Evolutionary conservation across 2,888 invertebrate genomes (phyloP).

Genomic region (Parapristionchus giblindavisi): DNA sequence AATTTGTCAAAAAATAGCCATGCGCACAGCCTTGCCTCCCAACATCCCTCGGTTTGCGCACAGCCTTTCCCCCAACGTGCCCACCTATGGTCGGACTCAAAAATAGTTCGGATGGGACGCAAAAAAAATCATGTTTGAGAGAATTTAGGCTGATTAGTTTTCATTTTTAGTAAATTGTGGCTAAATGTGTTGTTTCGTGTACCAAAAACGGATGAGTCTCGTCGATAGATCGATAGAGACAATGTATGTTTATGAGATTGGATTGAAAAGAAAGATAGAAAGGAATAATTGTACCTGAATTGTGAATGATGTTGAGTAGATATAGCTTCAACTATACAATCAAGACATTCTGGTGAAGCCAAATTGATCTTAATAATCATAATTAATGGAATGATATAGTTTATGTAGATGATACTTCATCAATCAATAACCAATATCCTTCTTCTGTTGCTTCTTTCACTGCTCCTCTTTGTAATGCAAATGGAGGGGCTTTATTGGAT

Average conservation of each 20-base stretch:
- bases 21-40: no score
- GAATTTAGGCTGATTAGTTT: no score
- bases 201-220: no score
- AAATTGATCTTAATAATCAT: slow-evolving; percentile 83
- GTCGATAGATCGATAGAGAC: no score
- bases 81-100: no score
- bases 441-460: slow-evolving; percentile 84
- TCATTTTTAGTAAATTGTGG: no score
- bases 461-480: slow-evolving; percentile 77
- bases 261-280: neutral
- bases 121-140: no score
- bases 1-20: no score
- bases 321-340: slow-evolving; percentile 59
- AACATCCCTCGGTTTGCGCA: no score
- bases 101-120: no score
- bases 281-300: slow-evolving; percentile 45
- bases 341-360: slow-evolving; percentile 88
- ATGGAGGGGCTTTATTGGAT: slow-evolving; percentile 58
- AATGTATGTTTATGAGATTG: neutral
- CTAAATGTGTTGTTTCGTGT: no score
- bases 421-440: slow-evolving; percentile 94
- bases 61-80: no score
- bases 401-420: slow-evolving; percentile 76
- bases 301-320: slow-evolving; percentile 49
- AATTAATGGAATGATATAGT: neutral